Conservation (phyloP, 1,140 invertebrate species). For the Trichonephila clavata region DNA sequence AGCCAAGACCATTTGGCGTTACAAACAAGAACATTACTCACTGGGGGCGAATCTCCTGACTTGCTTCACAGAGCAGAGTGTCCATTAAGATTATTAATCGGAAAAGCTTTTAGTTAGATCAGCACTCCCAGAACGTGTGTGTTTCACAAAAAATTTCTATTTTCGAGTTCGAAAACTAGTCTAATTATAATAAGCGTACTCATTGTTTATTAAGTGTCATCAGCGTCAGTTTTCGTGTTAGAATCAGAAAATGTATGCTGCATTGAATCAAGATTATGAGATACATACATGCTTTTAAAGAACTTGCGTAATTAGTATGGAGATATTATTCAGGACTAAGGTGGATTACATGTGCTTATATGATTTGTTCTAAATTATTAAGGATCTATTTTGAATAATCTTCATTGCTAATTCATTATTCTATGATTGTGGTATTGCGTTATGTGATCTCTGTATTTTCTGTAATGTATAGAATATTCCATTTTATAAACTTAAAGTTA, state of each 20-base stretch:
- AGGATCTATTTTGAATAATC: background rate
- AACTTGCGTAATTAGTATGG: background rate
- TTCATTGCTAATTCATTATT: background rate
- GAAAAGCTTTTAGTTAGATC: conserved; percentile 69
- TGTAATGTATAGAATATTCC: too few species aligned
- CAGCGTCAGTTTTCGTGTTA: background rate
- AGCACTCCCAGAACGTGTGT: background rate
- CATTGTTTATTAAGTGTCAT: conserved; percentile 48
- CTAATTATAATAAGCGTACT: conserved; percentile 59
- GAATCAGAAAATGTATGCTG: background rate
- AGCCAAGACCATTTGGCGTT: conserved; percentile 49
- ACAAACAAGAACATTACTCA: conserved; percentile 65
- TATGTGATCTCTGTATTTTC: too few species aligned
- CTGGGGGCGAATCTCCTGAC: conserved; percentile 17
- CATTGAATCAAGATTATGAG: background rate
- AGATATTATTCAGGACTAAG: background rate
- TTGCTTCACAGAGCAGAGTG: conserved; percentile 39
- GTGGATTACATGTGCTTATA: background rate
- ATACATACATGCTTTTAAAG: background rate
- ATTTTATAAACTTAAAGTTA: too few species aligned
- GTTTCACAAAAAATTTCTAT: conserved; percentile 60
- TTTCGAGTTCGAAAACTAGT: conserved; percentile 34
- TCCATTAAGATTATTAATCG: conserved; percentile 68
- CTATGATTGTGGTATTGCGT: background rate
- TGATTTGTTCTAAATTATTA: background rate